Base-by-base conservation (phyloP, 2,797 vertebrate species). In the Gephyroberyx darwinii region DNA sequence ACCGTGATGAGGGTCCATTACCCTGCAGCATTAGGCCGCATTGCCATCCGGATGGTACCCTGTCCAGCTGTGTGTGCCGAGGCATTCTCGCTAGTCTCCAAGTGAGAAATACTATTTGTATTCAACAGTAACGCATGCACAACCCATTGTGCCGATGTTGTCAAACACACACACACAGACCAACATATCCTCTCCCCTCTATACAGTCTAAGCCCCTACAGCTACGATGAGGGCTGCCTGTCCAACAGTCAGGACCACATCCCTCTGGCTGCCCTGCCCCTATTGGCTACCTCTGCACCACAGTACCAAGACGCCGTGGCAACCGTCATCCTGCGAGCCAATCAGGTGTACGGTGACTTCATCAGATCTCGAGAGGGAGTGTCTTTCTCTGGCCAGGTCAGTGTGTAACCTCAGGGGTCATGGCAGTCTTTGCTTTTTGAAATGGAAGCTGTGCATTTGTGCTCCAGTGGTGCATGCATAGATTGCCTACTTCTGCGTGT, bases 191-290 rank as follows among this genome's bases (percentile, higher is more conserved):
- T 65, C 65, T 77, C 75, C 71, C 65, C 69, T 55, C 41, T 64
- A 43, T 69, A 57, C 90, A 99, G 98, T 77, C 94, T 99, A 64
- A 99, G 96, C 81, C 97, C 98, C 0, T 98, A 99, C 76, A 97
- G 97, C 80, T 96, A 98, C 0, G 98, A 99, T 0, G 97, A 98
- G 88, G 90, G 96, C 87, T 98, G 96, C 87, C 94, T 99, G 74
- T 99, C 96, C 82, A 98, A 94, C 93, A 99, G 96, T 71, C 97
- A 98, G 93, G 98, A 99, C 86, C 98, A 99, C 92, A 97, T 99
- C 74, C 97, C 97, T 0, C 93, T 99, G 8, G 98, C 97, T 0
- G 97, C 97, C 0, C 95, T 99, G 69, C 98, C 97, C 13, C 93
- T 99, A 31, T 70, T 99, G 83, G 98, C 97, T 8, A 98, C 96